A percentile compares a stretch with the other conserved stretches of the same genome.
These are phyloP conservation scores for Trimorus sp. DNA, from an alignment of 2,888 invertebrate species.

Conservation along the genomic window DNA sequence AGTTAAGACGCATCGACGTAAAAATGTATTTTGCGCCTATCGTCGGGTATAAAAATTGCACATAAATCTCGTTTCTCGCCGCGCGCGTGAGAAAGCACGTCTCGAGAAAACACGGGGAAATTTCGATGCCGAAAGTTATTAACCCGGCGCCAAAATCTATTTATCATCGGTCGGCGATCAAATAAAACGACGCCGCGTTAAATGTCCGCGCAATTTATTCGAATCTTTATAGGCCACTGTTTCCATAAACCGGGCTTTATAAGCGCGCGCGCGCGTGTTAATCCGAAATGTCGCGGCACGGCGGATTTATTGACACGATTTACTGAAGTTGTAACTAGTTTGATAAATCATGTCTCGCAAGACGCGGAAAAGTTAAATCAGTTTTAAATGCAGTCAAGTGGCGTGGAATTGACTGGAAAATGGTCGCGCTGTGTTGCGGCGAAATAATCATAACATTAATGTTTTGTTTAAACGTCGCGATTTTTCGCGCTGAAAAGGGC, in stretches of 20 bases:
- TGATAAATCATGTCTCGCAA: slow-evolving; percentile 37
- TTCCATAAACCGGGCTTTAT: slow-evolving; percentile 28
- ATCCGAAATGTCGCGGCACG: slow-evolving; percentile 27
- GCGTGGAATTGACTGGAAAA: slow-evolving; percentile 38
- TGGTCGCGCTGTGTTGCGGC: neutral
- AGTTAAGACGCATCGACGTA: slow-evolving; percentile 29
- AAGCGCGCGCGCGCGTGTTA: slow-evolving; percentile 33
- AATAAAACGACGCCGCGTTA: slow-evolving; percentile 42
- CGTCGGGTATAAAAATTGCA: slow-evolving; percentile 42
- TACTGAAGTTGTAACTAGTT: slow-evolving; percentile 37
- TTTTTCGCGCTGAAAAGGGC: no score
- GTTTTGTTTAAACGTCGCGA: no score
- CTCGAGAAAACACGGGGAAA: slow-evolving; percentile 30
- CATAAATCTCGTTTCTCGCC: slow-evolving; percentile 34
- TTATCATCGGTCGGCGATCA: slow-evolving; percentile 31
- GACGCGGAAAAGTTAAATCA: slow-evolving; percentile 40
- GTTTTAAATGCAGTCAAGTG: slow-evolving; percentile 49
- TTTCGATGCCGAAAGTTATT: slow-evolving; percentile 43
- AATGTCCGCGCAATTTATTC: slow-evolving; percentile 36
- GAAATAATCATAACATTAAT: neutral
- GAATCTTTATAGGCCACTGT: slow-evolving; percentile 25
- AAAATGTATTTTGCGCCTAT: slow-evolving; percentile 47
- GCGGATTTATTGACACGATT: slow-evolving; percentile 44
- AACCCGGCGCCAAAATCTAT: slow-evolving; percentile 42
- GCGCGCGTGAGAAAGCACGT: slow-evolving; percentile 9